Conservation (phyloP, 2,113 vertebrate genomes). For the Paratilapia polleni region DNA sequence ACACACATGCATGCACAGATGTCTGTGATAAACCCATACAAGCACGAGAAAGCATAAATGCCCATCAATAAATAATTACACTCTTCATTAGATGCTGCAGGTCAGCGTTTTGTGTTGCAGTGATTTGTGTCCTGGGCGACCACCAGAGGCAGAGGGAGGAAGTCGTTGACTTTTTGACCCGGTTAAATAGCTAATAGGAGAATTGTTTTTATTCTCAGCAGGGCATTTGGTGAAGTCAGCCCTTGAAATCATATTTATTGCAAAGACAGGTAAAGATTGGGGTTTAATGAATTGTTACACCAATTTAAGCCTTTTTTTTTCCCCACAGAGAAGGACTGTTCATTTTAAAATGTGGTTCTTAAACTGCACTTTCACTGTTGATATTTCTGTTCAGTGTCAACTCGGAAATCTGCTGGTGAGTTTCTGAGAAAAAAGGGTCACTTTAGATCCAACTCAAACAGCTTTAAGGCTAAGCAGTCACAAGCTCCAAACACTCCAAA, state of each 20-base stretch:
- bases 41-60: slow-evolving; percentile 62
- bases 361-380: background rate
- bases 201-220: background rate
- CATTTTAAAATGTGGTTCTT: background rate
- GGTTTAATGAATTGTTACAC: background rate
- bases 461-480: slow-evolving; percentile 44
- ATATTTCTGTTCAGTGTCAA: background rate
- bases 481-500: slow-evolving; percentile 41
- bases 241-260: background rate
- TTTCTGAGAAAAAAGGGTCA: slow-evolving; percentile 33
- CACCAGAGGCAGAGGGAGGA: background rate
- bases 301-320: background rate
- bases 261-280: background rate
- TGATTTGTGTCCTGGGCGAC: slow-evolving; percentile 6
- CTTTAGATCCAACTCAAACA: slow-evolving; percentile 31
- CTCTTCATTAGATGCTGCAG: slow-evolving; percentile 85
- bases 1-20: slow-evolving; percentile 19
- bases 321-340: background rate
- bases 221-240: background rate
- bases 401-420: slow-evolving; percentile 3
- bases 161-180: slow-evolving; percentile 35
- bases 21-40: slow-evolving; percentile 19
- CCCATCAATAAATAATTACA: slow-evolving; percentile 86
- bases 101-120: slow-evolving; percentile 51
- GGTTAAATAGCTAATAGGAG: slow-evolving; percentile 33